Evolutionary conservation across 2,888 invertebrate genomes (phyloP).

Genomic region (Ennomos quercinarius): DNA sequence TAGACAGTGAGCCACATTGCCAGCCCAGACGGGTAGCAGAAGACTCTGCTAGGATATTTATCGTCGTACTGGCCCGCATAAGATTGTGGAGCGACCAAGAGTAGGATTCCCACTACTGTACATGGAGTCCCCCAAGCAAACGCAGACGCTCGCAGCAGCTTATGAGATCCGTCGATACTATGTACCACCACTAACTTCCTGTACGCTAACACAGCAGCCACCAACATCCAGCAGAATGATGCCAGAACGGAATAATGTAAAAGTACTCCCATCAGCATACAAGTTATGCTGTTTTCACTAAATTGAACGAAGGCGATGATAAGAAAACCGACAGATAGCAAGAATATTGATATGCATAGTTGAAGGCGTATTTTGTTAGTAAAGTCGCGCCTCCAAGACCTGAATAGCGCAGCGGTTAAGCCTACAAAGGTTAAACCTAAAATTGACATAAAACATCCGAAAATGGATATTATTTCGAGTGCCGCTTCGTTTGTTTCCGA

Average conservation of each 20-base stretch:
- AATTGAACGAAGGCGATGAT: slow-evolving; percentile 65
- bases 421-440: slow-evolving; percentile 81
- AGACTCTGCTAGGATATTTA: slow-evolving; percentile 66
- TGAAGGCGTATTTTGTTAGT: slow-evolving; percentile 87
- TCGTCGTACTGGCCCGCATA: slow-evolving; percentile 75
- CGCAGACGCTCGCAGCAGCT: slow-evolving; percentile 86
- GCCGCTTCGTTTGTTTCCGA: slow-evolving; percentile 66
- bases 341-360: slow-evolving; percentile 78
- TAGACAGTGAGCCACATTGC: slow-evolving; percentile 84
- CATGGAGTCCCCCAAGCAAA: slow-evolving; percentile 88
- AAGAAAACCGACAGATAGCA: slow-evolving; percentile 73
- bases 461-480: slow-evolving; percentile 78
- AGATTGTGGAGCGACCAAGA: slow-evolving; percentile 70
- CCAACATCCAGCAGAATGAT: slow-evolving; percentile 90
- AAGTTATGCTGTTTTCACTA: slow-evolving; percentile 67
- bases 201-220: slow-evolving; percentile 89
- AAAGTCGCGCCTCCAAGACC: slow-evolving; percentile 86
- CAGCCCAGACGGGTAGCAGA: slow-evolving; percentile 84
- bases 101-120: slow-evolving; percentile 80
- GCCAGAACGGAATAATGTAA: slow-evolving; percentile 88
- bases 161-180: slow-evolving; percentile 84
- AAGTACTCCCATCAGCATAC: slow-evolving; percentile 85
- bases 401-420: slow-evolving; percentile 81
- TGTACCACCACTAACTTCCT: slow-evolving; percentile 88
- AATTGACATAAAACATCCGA: slow-evolving; percentile 80